Conservation (phyloP, 1,140 invertebrate genomes). For the Cataglyphis hispanica region DNA sequence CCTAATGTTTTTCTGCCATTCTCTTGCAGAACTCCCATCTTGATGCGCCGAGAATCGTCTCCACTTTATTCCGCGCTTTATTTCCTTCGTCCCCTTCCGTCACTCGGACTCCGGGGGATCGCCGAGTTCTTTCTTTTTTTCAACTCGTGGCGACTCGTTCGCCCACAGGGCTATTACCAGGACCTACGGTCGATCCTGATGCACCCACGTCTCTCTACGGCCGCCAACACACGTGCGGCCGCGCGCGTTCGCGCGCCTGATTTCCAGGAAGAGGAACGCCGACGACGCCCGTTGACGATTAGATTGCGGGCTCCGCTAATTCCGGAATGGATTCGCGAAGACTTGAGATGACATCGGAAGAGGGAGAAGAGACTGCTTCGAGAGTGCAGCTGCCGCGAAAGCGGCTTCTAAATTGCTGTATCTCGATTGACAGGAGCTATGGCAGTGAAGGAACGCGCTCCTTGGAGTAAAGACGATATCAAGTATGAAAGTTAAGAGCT, state of each 20-base stretch:
- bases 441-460: neutral
- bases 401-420: slow-evolving; percentile 13
- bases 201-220: slow-evolving; percentile 62
- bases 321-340: slow-evolving; percentile 75
- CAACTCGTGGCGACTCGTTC: slow-evolving; percentile 77
- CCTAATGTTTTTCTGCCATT: neutral
- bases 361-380: neutral
- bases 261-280: slow-evolving; percentile 82
- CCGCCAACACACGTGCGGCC: slow-evolving; percentile 29
- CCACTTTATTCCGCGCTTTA: slow-evolving; percentile 31
- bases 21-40: neutral
- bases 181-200: slow-evolving; percentile 69
- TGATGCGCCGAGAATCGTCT: neutral
- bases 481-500: neutral
- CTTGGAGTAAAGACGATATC: neutral
- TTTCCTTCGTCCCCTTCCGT: slow-evolving; percentile 31
- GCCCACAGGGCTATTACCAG: slow-evolving; percentile 73
- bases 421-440: slow-evolving; percentile 17
- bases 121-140: slow-evolving; percentile 68
- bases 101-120: slow-evolving; percentile 39
- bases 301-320: slow-evolving; percentile 75
- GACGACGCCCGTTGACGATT: slow-evolving; percentile 78
- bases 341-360: neutral
- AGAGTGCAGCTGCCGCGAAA: slow-evolving; percentile 30
- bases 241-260: slow-evolving; percentile 69